A percentile compares a stretch with the other conserved stretches of the same genome.
These are phyloP conservation scores for Myotis planiceps DNA, from an alignment of 2,797 vertebrate species.

Conservation along the genomic window DNA sequence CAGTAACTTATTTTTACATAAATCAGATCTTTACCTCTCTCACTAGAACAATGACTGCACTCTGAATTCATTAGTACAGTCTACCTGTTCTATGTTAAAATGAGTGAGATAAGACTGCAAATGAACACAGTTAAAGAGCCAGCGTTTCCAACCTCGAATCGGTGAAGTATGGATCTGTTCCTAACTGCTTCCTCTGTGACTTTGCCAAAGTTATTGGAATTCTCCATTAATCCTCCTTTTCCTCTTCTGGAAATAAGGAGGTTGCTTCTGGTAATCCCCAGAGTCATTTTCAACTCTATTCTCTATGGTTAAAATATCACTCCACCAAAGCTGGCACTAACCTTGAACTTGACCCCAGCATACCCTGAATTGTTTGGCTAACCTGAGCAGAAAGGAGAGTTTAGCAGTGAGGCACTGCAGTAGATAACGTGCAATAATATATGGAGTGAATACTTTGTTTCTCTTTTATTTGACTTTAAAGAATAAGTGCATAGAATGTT, in stretches of 20 bases:
- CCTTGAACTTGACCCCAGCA: constrained; percentile 16
- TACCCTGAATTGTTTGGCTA: neutral
- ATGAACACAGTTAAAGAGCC: neutral
- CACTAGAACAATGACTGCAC: neutral
- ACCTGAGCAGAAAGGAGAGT: neutral
- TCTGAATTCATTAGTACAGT: neutral
- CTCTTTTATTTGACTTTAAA: constrained; percentile 8
- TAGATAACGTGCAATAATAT: neutral
- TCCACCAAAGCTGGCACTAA: neutral
- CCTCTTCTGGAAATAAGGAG: constrained; percentile 11
- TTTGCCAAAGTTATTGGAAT: neutral
- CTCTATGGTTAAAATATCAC: constrained; percentile 18
- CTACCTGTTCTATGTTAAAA: neutral
- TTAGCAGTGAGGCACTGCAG: neutral
- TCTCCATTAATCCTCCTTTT: neutral
- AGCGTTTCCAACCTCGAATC: neutral
- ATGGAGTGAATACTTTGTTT: neutral
- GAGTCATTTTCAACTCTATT: neutral
- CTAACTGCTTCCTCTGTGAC: neutral
- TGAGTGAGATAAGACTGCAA: neutral
- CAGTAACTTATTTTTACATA: neutral
- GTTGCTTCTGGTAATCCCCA: neutral
- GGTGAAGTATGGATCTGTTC: neutral
- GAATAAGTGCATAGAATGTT: neutral
- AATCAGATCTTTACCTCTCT: neutral